Percentiles rank a stretch among this genome's conserved stretches.
These are phyloP conservation scores for Paedocypris sp. DNA, from an alignment of 2,113 vertebrate genomes.

Conservation along the genomic window DNA sequence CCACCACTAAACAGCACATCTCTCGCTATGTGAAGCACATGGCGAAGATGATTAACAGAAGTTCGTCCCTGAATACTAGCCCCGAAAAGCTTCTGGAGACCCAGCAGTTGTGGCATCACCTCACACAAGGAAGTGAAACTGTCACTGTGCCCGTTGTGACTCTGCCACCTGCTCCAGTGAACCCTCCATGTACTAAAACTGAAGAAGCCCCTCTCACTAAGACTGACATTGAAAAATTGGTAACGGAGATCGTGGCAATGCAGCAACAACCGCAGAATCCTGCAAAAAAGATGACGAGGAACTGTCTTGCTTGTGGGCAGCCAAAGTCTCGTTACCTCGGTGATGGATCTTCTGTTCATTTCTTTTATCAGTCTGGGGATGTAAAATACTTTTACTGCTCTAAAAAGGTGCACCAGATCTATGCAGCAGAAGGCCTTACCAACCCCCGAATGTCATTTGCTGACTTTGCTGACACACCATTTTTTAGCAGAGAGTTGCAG, in stretches of 20 bases:
- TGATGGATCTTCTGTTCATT: neutral
- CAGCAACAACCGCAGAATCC: too few relatives aligned
- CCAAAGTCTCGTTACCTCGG: neutral
- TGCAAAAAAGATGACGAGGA: too few relatives aligned
- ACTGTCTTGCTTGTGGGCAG: neutral
- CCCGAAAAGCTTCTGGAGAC: neutral
- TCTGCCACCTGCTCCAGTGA: neutral
- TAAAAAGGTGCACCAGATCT: neutral
- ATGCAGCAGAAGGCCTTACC: neutral
- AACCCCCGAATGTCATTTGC: neutral
- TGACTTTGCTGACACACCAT: neutral
- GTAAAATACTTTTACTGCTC: neutral
- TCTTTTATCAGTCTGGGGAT: neutral
- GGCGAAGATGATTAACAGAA: neutral
- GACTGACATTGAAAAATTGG: neutral
- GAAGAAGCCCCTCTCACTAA: neutral
- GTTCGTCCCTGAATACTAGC: neutral
- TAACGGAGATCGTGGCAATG: too few relatives aligned
- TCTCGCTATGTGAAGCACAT: neutral
- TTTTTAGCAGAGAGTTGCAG: neutral
- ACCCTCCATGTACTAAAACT: neutral
- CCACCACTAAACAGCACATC: conserved; percentile 2
- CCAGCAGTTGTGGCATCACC: neutral
- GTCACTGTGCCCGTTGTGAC: neutral
- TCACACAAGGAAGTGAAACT: neutral